Base-by-base conservation (phyloP, 2,797 vertebrate genomes). In the Trichosurus vulpecula region DNA sequence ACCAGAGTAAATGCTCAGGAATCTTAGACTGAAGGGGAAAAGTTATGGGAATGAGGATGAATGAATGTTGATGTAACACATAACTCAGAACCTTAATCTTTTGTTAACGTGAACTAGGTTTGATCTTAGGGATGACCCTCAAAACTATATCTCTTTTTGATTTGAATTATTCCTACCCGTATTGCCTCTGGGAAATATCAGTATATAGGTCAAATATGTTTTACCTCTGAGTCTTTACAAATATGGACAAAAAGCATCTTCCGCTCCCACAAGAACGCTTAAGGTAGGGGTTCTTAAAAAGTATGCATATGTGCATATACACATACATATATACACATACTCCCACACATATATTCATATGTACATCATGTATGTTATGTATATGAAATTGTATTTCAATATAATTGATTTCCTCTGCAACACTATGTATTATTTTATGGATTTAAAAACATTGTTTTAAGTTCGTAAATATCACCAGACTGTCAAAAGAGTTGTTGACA, bases 21-120 rank as follows among this genome's bases (percentile, higher is more conserved):
- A 47, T 87, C 74, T 87, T 87, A 51, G 74, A 87, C 90, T 2
- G 58, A 16, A 94, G 93, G 96, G 97, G 97, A 98, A 97, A 98
- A 96, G 92, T 94, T 95, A 97, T 53, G 93, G 14, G 0, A 14
- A 55, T 11, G 6, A 9, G 3, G 12, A 14, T 2, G 54, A 94
- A 11, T 3, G 53, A 94, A 74, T 35, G 13, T 52, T 54, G 95
- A 95, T 66, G 92, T 91, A 91, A 22, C 22, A 0, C 92, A 25
- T 22, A 51, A 22, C 10, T 4, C 74, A 51, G 74, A 87, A 51
- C 9, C 74, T 51, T 87, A 29, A 87, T 87, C 74, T 87, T 51
- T 87, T 22, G 19, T 19, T 81, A 47, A 47, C 19, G 25, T 74
- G 66, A 74, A 74, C n/a, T 66, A 74, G 8, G n/a, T 41, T 47